phyloP scores from a whole-genome alignment of 2,888 invertebrate species.

The Panopea generosa region DNA sequence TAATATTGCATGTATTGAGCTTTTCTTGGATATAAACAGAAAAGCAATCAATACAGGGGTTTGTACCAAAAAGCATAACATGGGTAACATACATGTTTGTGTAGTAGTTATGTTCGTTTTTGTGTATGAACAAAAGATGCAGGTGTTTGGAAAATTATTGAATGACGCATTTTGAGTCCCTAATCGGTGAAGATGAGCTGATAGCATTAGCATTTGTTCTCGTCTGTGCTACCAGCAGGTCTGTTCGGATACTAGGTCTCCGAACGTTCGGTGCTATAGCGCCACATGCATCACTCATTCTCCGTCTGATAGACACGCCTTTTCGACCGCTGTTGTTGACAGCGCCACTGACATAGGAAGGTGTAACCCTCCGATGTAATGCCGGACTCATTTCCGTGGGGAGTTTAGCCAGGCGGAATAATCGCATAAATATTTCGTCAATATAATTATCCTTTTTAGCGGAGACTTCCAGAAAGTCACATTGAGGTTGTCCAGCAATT shows the following conservation, averaged over 20 bases:
- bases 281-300: conserved; percentile 94
- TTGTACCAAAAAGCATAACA: too few species aligned
- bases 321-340: conserved; percentile 61
- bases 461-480: conserved; percentile 93
- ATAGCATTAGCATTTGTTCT: conserved; percentile 60
- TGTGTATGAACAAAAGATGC: too few species aligned
- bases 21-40: too few species aligned
- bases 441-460: conserved; percentile 93
- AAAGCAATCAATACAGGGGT: too few species aligned
- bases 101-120: too few species aligned
- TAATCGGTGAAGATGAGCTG: conserved; percentile 23
- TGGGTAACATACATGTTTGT: too few species aligned
- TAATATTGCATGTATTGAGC: too few species aligned
- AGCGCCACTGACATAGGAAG: conserved; percentile 77
- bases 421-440: conserved; percentile 93
- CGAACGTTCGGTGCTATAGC: conserved; percentile 95
- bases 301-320: conserved; percentile 91
- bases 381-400: conserved; percentile 94
- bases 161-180: conserved; percentile 70
- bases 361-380: conserved; percentile 92
- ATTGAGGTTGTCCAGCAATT: conserved; percentile 91
- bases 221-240: conserved; percentile 94
- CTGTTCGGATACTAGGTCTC: conserved; percentile 94
- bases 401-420: conserved; percentile 93
- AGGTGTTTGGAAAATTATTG: conserved; percentile 62